phyloP scores from a whole-genome alignment of 2,888 invertebrate genomes.

The Thyatira batis region DNA sequence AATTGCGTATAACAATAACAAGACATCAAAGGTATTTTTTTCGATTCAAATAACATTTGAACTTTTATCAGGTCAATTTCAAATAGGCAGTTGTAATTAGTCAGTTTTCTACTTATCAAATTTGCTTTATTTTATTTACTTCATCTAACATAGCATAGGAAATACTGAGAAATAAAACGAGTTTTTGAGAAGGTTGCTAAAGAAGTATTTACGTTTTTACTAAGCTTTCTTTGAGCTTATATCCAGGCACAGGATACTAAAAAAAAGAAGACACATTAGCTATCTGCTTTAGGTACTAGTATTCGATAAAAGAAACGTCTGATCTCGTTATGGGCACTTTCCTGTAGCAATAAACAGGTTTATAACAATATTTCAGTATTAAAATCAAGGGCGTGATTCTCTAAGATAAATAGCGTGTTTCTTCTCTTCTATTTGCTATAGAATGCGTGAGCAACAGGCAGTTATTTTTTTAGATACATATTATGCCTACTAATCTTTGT shows the following conservation, averaged over 20 bases:
- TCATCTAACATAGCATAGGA: too few species aligned
- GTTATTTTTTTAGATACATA: too few species aligned
- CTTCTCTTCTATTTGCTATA: too few species aligned
- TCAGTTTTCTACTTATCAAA: too few species aligned
- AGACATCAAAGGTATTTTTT: conserved; percentile 26
- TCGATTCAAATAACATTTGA: not conserved
- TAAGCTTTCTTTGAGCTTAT: not conserved
- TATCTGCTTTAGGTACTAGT: not conserved
- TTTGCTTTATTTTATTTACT: too few species aligned
- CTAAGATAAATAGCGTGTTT: too few species aligned
- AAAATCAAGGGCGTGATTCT: too few species aligned
- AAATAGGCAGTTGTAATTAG: too few species aligned
- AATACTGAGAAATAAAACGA: not conserved
- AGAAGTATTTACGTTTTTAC: not conserved
- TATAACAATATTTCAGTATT: not conserved
- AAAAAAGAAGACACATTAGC: not conserved
- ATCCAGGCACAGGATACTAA: not conserved
- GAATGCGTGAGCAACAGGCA: too few species aligned
- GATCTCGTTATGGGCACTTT: not conserved
- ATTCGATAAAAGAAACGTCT: not conserved
- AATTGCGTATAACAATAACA: conserved; percentile 53
- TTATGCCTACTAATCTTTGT: too few species aligned
- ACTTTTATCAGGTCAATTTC: not conserved
- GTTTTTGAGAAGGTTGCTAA: not conserved
- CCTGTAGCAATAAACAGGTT: not conserved